Evolutionary conservation across 2,888 invertebrate species (phyloP).

Genomic region (Chymomyza procnemis): DNA sequence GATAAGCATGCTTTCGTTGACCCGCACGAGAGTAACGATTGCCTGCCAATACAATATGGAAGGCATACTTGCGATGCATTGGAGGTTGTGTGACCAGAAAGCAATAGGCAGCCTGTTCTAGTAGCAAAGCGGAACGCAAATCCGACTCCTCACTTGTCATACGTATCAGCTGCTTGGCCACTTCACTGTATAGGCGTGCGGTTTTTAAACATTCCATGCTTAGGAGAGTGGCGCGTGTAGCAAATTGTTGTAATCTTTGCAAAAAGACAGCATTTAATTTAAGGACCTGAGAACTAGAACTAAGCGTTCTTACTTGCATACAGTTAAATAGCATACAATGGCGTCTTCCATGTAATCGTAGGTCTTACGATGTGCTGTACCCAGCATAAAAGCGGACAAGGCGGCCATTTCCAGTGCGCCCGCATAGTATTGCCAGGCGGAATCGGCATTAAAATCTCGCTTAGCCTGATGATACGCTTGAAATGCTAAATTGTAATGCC

Average conservation of each 20-base stretch:
- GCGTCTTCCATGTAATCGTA: conserved; percentile 96
- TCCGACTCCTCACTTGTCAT: conserved; percentile 99
- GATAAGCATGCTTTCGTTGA: conserved; percentile 93
- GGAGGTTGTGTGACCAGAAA: conserved; percentile 84
- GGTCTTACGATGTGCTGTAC: conserved; percentile 87
- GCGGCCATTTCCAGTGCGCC: conserved; percentile 98
- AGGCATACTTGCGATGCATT: conserved; percentile 95
- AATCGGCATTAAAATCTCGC: conserved; percentile 96
- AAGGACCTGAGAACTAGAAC: conserved; percentile 7
- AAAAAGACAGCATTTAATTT: background rate
- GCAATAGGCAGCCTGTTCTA: conserved; percentile 97
- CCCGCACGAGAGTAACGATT: conserved; percentile 96
- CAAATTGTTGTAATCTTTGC: conserved; percentile 91
- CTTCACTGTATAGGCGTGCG: conserved; percentile 89
- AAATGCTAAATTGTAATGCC: conserved; percentile 94
- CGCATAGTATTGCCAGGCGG: conserved; percentile 98
- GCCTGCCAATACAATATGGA: conserved; percentile 97
- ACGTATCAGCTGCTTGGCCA: conserved; percentile 95
- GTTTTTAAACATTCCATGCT: conserved; percentile 92
- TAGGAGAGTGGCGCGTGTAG: conserved; percentile 93
- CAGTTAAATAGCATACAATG: conserved; percentile 92
- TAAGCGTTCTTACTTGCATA: conserved; percentile 85
- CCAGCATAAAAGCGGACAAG: conserved; percentile 92
- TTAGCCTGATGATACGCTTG: conserved; percentile 96
- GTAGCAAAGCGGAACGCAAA: conserved; percentile 92